Percentiles rank a stretch among this genome's conserved stretches.
Evolutionary conservation across 2,113 vertebrate species (phyloP).

Genomic region (Chunga burmeisteri): DNA sequence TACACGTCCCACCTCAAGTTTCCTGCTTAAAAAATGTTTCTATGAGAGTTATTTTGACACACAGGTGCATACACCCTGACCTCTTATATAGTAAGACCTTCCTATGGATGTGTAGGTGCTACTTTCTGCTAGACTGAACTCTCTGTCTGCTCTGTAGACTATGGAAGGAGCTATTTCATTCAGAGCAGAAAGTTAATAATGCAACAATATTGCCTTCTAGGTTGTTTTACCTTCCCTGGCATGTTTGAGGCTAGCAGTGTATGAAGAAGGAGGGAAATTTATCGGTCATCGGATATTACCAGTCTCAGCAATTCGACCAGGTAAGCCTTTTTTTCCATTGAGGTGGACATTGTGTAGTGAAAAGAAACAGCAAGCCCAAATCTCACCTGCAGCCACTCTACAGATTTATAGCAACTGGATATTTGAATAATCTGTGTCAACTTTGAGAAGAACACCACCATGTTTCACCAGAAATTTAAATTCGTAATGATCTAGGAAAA

Average conservation of each 20-base stretch:
- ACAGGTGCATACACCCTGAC: not conserved
- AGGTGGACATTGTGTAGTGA: not conserved
- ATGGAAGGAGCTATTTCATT: not conserved
- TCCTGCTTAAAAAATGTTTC: not conserved
- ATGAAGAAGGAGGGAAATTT: slow-evolving; percentile 97
- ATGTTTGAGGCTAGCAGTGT: slow-evolving; percentile 91
- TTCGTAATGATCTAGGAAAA: not conserved
- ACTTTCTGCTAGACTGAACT: not conserved
- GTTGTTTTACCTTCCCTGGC: slow-evolving; percentile 93
- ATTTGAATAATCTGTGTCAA: not conserved
- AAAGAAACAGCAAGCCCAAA: not conserved
- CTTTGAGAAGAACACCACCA: not conserved
- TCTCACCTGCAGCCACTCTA: not conserved
- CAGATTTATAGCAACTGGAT: not conserved
- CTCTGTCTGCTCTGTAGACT: not conserved
- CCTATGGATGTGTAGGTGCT: not conserved
- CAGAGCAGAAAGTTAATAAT: not conserved
- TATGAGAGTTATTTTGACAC: not conserved
- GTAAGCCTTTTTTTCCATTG: slow-evolving; percentile 56
- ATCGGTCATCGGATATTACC: slow-evolving; percentile 96
- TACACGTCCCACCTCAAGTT: not conserved
- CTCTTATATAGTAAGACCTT: not conserved
- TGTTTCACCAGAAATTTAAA: not conserved
- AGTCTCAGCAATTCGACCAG: slow-evolving; percentile 93
- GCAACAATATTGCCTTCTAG: slow-evolving; percentile 57